Base-by-base conservation (phyloP, 2,797 vertebrate species). In the Dicrostonyx torquatus region DNA sequence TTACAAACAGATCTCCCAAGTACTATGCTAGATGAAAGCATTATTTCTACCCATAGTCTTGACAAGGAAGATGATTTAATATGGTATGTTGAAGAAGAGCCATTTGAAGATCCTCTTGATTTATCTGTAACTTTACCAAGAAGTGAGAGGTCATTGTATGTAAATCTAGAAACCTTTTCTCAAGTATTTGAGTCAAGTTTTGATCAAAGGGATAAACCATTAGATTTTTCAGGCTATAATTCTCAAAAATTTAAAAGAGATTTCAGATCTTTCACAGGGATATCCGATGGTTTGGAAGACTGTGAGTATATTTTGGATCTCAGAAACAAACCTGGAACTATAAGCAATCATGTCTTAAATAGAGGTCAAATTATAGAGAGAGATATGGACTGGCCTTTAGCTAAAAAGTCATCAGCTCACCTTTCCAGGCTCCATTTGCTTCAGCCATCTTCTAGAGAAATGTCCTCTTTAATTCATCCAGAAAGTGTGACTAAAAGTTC, bases 81-180 rank as follows among this genome's bases (percentile, higher is more conserved):
- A 89, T 99, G 99, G 99, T 98, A 99, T 98, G 98, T 98, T 95
- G 98, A 99, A 94, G 98, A 99, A 97, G 98, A 99, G 80, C 91
- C 98, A 80, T 78, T 96, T 94, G 98, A 99, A 97, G 98, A 98
- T 87, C 99, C 99, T 31, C 98, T 99, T 93, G 99, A 99, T 98
- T 98, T 99, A 98, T 99, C 99, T 96, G 97, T 99, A 95, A 98
- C 99, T 76, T 99, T 99, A 90, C 98, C 98, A 97, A 99, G 98
- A 98, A 99, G 98, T 1, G 99, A 99, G 93, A 98, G 99, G 91
- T 98, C 99, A 72, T 99, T 99, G 98, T 99, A 99, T 98, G 98
- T 99, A 98, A 99, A 99, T 98, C 98, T 99, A 94, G 98, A 99
- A 96, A 98, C 98, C 12, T 99, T 99, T 96, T 99, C 99, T 64